Percentiles rank a stretch among this genome's conserved stretches.
phyloP scores from a whole-genome alignment of 1,140 invertebrate genomes.

The Glomeris maerens region DNA sequence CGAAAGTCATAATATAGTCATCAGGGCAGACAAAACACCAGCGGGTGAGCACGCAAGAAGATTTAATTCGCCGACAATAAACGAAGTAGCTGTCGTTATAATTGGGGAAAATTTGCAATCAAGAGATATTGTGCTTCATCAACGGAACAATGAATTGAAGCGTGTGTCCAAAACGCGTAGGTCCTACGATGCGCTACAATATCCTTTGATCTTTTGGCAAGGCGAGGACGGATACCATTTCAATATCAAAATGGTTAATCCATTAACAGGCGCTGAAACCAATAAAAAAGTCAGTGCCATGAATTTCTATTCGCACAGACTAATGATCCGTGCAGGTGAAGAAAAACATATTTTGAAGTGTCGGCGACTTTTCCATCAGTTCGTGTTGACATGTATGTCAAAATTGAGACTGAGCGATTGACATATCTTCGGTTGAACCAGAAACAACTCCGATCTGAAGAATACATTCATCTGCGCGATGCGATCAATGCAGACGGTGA shows the following conservation, averaged over 20 bases:
- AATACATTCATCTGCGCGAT: conserved; percentile 10
- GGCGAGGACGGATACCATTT: conserved; percentile 19
- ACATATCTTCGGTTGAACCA: conserved; percentile 20
- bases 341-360: conserved; percentile 23
- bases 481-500: neutral
- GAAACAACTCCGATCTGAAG: neutral
- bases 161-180: conserved; percentile 15
- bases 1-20: conserved; percentile 23
- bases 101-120: conserved; percentile 6
- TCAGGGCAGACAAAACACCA: conserved; percentile 27
- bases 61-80: conserved; percentile 23
- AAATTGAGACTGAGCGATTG: conserved; percentile 7
- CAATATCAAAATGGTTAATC: conserved; percentile 20
- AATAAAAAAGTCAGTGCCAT: conserved; percentile 27
- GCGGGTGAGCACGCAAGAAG: conserved; percentile 27
- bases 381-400: conserved; percentile 8
- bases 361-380: conserved; percentile 19
- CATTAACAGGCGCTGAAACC: conserved; percentile 12
- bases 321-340: conserved; percentile 26
- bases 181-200: conserved; percentile 15
- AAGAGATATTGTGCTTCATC: conserved; percentile 17
- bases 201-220: conserved; percentile 13
- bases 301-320: conserved; percentile 29
- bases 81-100: conserved; percentile 16
- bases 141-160: conserved; percentile 17